phyloP scores from a whole-genome alignment of 2,888 invertebrate genomes.

The Drosophila antonietae region DNA sequence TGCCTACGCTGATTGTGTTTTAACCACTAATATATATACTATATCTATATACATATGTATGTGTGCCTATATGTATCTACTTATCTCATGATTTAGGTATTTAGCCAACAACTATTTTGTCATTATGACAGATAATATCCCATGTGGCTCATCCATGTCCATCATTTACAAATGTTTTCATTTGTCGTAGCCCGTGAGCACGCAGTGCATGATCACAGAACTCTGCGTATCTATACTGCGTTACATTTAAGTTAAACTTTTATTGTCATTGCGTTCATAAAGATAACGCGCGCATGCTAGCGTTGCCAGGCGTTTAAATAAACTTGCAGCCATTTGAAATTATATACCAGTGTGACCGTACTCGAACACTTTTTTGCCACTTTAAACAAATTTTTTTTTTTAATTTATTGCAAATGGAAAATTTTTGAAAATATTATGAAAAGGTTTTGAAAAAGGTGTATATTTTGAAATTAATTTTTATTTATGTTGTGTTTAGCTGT shows the following conservation, averaged over 20 bases:
- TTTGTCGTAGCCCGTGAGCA: not conserved
- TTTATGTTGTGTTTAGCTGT: not conserved
- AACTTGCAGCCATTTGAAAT: not conserved
- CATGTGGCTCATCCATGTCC: slow-evolving; percentile 1
- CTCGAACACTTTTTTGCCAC: not conserved
- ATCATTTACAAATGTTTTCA: not conserved
- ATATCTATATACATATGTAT: not conserved
- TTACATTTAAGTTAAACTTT: not conserved
- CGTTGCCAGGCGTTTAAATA: not conserved
- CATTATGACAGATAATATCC: slow-evolving; percentile 25
- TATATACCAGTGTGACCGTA: not conserved
- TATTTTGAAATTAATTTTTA: not conserved
- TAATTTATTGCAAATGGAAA: not conserved
- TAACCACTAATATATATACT: not conserved
- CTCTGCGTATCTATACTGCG: not conserved
- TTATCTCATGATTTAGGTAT: slow-evolving; percentile 31
- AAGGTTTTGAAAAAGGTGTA: too few relatives aligned
- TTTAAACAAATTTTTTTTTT: not conserved
- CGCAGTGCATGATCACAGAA: not conserved
- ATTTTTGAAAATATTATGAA: too few relatives aligned
- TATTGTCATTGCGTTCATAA: slow-evolving; percentile 14
- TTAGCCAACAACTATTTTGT: slow-evolving; percentile 3
- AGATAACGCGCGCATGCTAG: slow-evolving; percentile 4
- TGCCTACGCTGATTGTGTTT: slow-evolving; percentile 4
- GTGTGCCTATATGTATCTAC: slow-evolving; percentile 3